phyloP scores from a whole-genome alignment of 1,140 invertebrate genomes.

The Ridgeia piscesae region DNA sequence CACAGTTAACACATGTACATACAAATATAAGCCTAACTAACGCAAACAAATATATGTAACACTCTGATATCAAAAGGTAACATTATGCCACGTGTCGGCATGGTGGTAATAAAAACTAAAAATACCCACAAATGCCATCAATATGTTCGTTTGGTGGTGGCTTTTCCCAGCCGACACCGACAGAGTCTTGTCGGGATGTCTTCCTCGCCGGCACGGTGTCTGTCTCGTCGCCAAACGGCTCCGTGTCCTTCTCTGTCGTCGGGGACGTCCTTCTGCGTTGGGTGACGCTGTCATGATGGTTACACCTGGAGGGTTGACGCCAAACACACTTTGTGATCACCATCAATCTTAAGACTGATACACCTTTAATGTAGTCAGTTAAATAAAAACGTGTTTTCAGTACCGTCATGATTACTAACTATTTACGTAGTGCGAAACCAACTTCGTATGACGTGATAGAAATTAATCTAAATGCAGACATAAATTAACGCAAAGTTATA shows the following conservation, averaged over 20 bases:
- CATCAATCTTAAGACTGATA: neutral
- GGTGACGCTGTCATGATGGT: neutral
- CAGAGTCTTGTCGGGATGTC: neutral
- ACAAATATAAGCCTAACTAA: too few relatives aligned
- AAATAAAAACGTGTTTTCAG: too few relatives aligned
- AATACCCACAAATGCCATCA: neutral
- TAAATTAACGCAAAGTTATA: too few relatives aligned
- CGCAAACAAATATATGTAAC: too few relatives aligned
- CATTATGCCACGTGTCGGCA: too few relatives aligned
- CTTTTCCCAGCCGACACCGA: neutral
- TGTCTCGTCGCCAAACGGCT: neutral
- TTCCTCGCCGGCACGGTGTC: neutral
- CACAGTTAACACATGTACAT: too few relatives aligned
- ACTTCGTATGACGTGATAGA: too few relatives aligned
- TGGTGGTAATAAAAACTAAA: neutral
- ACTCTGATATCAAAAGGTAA: too few relatives aligned
- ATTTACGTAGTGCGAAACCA: too few relatives aligned
- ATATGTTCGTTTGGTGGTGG: neutral
- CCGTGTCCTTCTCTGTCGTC: neutral
- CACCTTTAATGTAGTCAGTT: neutral
- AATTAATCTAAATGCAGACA: too few relatives aligned
- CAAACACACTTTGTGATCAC: neutral
- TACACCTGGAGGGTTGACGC: neutral
- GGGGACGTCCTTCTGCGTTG: neutral
- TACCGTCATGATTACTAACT: too few relatives aligned